phyloP scores from a whole-genome alignment of 2,888 invertebrate genomes.

The Cheilosia variabilis region DNA sequence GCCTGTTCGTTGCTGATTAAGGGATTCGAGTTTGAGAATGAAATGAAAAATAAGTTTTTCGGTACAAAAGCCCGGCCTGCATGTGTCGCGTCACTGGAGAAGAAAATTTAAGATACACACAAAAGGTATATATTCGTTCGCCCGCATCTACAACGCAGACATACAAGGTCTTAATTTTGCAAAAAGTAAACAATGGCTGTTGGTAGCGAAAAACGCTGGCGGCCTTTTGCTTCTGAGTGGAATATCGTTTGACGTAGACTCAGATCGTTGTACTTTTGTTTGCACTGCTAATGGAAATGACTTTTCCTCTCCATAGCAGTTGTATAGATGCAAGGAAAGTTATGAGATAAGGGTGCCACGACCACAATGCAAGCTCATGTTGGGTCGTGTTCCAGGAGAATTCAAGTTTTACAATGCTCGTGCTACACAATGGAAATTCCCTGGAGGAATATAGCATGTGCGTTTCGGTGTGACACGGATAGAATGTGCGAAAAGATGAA shows the following conservation, averaged over 20 bases:
- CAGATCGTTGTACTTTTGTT: conserved; percentile 22
- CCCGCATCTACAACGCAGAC: not conserved
- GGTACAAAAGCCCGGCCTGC: conserved; percentile 21
- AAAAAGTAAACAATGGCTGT: not conserved
- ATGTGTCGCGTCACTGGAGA: conserved; percentile 38
- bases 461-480: not conserved
- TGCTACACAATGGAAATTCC: conserved; percentile 22
- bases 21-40: conserved; percentile 33
- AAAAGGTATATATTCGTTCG: not conserved
- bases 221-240: conserved; percentile 26
- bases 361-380: conserved; percentile 9
- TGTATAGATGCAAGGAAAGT: conserved; percentile 31
- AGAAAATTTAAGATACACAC: conserved; percentile 38
- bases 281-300: conserved; percentile 25
- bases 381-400: not conserved
- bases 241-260: not conserved
- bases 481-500: not conserved
- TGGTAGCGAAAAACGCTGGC: conserved; percentile 16
- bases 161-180: conserved; percentile 17
- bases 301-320: conserved; percentile 16
- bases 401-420: not conserved
- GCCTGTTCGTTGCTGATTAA: conserved; percentile 44
- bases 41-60: conserved; percentile 30
- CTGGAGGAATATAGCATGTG: not conserved
- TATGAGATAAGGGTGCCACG: conserved; percentile 44